Conservation (phyloP, 2,113 vertebrate genomes). For the Oophaga pumilio region DNA sequence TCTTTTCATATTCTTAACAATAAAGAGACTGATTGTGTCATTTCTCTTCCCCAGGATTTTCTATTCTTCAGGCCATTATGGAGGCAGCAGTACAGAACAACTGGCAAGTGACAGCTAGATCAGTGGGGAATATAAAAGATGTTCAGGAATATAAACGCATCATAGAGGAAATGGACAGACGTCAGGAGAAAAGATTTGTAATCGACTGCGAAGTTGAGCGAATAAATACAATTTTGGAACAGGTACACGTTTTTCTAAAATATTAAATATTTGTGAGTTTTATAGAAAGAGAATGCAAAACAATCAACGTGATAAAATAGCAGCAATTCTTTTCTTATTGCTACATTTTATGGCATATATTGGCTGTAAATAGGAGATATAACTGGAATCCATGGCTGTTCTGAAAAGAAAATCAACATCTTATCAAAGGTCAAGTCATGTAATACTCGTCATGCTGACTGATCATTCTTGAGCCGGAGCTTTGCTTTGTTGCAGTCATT, state of each 20-base stretch:
- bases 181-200: conserved; percentile 95
- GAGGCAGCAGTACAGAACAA: conserved; percentile 97
- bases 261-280: conserved; percentile 5
- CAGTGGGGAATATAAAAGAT: conserved; percentile 92
- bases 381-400: not conserved
- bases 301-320: not conserved
- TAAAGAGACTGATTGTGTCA: conserved; percentile 59
- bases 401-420: not conserved
- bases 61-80: conserved; percentile 98
- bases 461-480: not conserved
- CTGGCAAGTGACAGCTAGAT: conserved; percentile 98
- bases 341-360: not conserved
- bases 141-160: conserved; percentile 94
- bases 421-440: conserved; percentile 13
- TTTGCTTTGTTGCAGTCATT: not conserved
- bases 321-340: not conserved
- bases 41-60: conserved; percentile 82
- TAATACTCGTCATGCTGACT: not conserved
- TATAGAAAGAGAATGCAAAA: not conserved
- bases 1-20: conserved; percentile 57
- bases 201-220: conserved; percentile 96
- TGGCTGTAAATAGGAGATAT: not conserved
- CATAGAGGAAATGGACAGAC: conserved; percentile 97
- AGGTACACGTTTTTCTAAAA: conserved; percentile 74
- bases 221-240: conserved; percentile 96